Conservation (phyloP, 2,888 invertebrate genomes). For the Coelinius sp. region DNA sequence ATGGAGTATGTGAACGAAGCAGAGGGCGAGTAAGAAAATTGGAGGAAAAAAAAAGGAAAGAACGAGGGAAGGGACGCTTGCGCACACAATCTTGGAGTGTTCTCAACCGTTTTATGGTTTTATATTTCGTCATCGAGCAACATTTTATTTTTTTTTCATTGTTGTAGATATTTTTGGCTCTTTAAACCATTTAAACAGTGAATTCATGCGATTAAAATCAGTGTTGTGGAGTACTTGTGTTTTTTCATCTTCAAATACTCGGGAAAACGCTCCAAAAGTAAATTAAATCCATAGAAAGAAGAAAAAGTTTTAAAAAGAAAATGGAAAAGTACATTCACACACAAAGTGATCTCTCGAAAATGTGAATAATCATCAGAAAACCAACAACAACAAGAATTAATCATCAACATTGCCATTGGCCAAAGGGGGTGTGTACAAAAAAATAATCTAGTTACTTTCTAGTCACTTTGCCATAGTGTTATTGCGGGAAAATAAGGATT, state of each 20-base stretch:
- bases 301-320: not conserved
- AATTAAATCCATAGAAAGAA: not conserved
- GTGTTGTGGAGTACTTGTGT: not conserved
- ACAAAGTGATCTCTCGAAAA: not conserved
- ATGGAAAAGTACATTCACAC: not conserved
- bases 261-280: too few species aligned
- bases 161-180: not conserved
- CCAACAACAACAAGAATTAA: conserved; percentile 37
- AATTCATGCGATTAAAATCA: not conserved
- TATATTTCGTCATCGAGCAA: conserved; percentile 4
- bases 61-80: conserved; percentile 11
- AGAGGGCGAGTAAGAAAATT: conserved; percentile 23
- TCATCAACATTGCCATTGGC: not conserved
- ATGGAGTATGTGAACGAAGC: conserved; percentile 12
- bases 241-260: not conserved
- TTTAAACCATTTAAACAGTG: not conserved
- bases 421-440: conserved; percentile 19
- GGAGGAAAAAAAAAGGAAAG: conserved; percentile 3
- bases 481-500: conserved; percentile 59
- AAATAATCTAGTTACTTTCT: conserved; percentile 13
- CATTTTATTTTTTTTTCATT: conserved; percentile 3
- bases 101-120: conserved; percentile 10
- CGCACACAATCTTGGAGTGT: conserved; percentile 11
- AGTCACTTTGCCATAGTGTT: conserved; percentile 28
- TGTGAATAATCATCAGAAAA: conserved; percentile 2